A percentile compares a stretch with the other conserved stretches of the same genome.
These are phyloP conservation scores for Garrulus glandarius DNA, from an alignment of 2,797 vertebrate species.

Conservation along the genomic window DNA sequence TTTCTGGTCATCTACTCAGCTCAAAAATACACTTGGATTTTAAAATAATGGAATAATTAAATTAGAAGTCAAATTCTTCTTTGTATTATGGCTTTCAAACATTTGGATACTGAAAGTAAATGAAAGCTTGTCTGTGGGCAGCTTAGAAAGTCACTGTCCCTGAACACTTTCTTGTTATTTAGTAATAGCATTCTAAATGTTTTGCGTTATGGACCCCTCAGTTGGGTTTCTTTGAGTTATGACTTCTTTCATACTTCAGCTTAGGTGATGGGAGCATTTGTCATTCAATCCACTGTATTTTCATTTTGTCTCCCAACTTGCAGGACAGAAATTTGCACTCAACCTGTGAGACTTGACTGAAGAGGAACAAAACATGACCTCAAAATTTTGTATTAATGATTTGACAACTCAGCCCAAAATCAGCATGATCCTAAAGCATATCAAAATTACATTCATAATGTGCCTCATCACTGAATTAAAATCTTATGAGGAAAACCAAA, in stretches of 20 bases:
- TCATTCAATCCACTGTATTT: neutral
- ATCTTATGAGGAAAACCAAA: neutral
- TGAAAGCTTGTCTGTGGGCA: neutral
- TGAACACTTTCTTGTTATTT: neutral
- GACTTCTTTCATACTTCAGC: neutral
- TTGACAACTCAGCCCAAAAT: neutral
- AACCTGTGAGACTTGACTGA: neutral
- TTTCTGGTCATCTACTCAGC: neutral
- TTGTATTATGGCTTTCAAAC: neutral
- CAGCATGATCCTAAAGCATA: neutral
- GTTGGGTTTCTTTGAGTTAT: neutral
- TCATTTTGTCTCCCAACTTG: neutral
- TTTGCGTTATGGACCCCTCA: neutral
- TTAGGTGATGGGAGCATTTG: neutral
- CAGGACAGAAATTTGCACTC: neutral
- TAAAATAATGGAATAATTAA: neutral
- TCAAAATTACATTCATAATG: neutral
- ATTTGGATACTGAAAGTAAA: neutral
- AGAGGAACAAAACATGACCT: neutral
- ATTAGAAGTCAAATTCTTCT: neutral
- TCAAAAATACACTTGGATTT: neutral
- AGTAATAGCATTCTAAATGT: neutral
- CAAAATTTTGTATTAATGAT: neutral
- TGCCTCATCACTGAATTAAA: neutral
- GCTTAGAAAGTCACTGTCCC: neutral